Conservation (phyloP, 2,888 invertebrate genomes). For the Machimus atricapillus region DNA sequence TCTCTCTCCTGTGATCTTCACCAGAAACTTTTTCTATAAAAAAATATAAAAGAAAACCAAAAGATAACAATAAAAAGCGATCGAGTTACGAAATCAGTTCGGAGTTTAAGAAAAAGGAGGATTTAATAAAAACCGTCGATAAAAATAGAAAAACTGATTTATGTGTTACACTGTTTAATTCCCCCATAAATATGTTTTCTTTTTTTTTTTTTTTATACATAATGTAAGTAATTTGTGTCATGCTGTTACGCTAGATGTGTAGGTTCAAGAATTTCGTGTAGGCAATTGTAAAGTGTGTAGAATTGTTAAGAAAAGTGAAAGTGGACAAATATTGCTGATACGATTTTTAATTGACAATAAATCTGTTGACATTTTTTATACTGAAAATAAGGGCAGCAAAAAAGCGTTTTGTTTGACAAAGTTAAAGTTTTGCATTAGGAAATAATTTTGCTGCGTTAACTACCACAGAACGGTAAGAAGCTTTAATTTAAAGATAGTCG, state of each 20-base stretch:
- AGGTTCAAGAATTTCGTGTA: background rate
- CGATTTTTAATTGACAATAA: background rate
- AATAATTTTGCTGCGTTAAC: too few relatives aligned
- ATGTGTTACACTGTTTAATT: background rate
- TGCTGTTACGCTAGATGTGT: background rate
- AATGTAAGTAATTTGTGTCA: background rate
- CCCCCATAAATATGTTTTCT: background rate
- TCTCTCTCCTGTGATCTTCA: background rate
- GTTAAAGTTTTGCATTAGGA: background rate
- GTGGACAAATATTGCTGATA: background rate
- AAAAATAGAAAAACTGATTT: background rate
- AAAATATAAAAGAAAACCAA: background rate
- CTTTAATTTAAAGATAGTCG: too few relatives aligned
- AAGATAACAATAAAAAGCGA: background rate
- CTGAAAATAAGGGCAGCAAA: background rate
- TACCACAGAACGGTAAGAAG: too few relatives aligned
- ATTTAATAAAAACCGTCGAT: background rate
- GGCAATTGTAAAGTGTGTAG: background rate
- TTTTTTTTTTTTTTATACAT: too few relatives aligned
- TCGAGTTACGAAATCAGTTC: background rate
- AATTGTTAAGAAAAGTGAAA: background rate
- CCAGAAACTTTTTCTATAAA: background rate
- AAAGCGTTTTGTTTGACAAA: background rate
- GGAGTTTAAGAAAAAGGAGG: background rate
- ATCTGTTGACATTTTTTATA: background rate